Evolutionary conservation across 53 echinoderm and acorn worm species (phyloP).

Genomic region (Apostichopus leukothele): DNA sequence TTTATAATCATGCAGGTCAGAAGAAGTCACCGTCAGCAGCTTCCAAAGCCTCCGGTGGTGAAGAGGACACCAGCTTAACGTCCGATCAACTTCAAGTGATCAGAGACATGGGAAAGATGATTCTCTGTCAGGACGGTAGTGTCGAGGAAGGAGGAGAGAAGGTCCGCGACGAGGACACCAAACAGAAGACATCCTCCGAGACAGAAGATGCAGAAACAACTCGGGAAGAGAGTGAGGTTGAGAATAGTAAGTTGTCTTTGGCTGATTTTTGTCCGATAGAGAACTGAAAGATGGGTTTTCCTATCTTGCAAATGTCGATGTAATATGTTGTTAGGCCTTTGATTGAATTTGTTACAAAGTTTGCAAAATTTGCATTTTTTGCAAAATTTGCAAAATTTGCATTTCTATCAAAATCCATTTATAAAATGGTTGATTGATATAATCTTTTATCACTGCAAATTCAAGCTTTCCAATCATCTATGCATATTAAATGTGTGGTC

Average conservation of each 20-base stretch:
- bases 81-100: constrained; percentile 62
- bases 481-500: too few species aligned
- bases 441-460: too few species aligned
- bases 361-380: too few species aligned
- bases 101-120: constrained; percentile 66
- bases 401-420: too few species aligned
- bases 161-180: background rate
- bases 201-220: background rate
- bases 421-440: too few species aligned
- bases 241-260: background rate
- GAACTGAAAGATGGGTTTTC: too few species aligned
- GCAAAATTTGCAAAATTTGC: too few species aligned
- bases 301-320: too few species aligned
- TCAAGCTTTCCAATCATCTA: too few species aligned
- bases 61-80: background rate
- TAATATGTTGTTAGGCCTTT: too few species aligned
- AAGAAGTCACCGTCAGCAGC: background rate
- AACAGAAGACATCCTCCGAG: background rate
- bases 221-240: background rate
- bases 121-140: constrained; percentile 47
- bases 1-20: background rate
- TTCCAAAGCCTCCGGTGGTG: background rate
- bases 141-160: constrained; percentile 8
- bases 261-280: too few species aligned
- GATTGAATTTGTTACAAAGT: too few species aligned